phyloP scores from a whole-genome alignment of 2,113 vertebrate genomes.

The Ptilonorhynchus violaceus region DNA sequence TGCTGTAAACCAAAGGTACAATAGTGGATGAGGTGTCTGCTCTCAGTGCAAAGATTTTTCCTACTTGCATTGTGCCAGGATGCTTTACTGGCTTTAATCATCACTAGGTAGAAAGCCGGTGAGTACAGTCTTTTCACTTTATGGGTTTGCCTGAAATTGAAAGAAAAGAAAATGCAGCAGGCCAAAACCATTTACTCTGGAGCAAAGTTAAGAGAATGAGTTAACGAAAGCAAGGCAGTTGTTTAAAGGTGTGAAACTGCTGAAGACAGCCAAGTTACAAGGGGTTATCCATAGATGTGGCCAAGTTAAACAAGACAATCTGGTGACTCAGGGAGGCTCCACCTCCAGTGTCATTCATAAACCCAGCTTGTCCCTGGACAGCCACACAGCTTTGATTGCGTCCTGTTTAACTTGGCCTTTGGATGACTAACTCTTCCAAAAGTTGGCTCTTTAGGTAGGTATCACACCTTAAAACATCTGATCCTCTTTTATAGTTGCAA shows the following conservation, averaged over 20 bases:
- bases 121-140: neutral
- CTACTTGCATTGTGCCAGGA: neutral
- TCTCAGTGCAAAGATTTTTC: neutral
- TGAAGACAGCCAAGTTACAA: neutral
- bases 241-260: constrained; percentile 23
- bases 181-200: neutral
- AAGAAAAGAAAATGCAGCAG: neutral
- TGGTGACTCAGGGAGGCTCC: neutral
- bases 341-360: constrained; percentile 3
- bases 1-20: neutral
- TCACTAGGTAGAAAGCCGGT: neutral
- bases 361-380: neutral
- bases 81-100: constrained; percentile 9
- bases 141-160: neutral
- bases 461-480: constrained; percentile 20
- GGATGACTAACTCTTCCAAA: neutral
- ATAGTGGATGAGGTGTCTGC: neutral
- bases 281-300: neutral
- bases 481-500: neutral
- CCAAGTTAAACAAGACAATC: constrained; percentile 17
- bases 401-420: constrained; percentile 5
- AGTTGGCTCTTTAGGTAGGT: neutral
- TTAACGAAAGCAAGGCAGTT: neutral
- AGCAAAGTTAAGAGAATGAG: neutral
- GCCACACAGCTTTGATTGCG: neutral